Base-by-base conservation (phyloP, 2,113 vertebrate species). In the Siniperca chuatsi region DNA sequence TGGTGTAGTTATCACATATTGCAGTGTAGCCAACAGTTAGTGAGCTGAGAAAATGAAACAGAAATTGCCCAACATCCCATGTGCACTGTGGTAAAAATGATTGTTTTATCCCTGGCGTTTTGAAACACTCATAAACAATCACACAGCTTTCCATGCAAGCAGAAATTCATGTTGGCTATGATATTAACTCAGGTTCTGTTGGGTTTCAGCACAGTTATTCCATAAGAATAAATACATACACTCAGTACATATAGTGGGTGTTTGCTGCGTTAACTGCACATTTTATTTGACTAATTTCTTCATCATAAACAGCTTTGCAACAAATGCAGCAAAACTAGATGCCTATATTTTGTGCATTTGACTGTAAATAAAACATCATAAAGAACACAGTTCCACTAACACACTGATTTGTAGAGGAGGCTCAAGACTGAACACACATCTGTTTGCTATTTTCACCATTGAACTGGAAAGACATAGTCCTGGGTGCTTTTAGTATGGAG, bases 1-100 rank as follows among this genome's bases (percentile, higher is more conserved):
- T 76, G 86, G 50, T 21, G 42, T 81, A 84, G 89, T 92, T 92
- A 90, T 88, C 87, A 83, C 90, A 89, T 88, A 83, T 90, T 86
- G 89, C 89, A 55, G 80, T 90, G 92, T 93, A 91, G 90, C 92
- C 93, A 94, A 94, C 92, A 91, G 90, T 93, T 91, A 95, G 92
- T 93, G 94, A 93, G 92, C 90, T 93, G 94, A 81, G 92, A 83
- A 93, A 94, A 94, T 94, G 85, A 90, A 91, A 82, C 87, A 72
- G 89, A 92, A 93, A 94, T 95, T 81, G 91, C 91, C 78, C 80
- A 78, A 86, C 85, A 77, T 89, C 86, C 85, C 84, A 70, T 93
- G 81, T 78, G 74, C 84, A 79, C 83, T 67, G 89, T 85, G 85
- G 82, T 68, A 4, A 86, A 93, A 89, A 90, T 67, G 48, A 92